These are phyloP conservation scores for Diplolepis rosae DNA, from an alignment of 2,888 invertebrate species.

Conservation along the genomic window DNA sequence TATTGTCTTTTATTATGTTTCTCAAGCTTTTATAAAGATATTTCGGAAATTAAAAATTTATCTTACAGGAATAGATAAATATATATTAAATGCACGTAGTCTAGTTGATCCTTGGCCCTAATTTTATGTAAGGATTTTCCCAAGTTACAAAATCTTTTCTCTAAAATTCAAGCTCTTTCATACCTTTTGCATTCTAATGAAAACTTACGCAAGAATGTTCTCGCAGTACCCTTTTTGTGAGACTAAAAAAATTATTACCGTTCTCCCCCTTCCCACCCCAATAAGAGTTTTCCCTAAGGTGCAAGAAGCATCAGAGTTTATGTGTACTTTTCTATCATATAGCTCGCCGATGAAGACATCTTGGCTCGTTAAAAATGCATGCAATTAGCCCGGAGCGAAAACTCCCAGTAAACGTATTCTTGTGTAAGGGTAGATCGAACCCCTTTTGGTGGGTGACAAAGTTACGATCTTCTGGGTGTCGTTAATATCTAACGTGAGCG, in stretches of 20 bases:
- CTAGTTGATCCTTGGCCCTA: too few relatives aligned
- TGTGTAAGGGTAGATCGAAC: conserved; percentile 26
- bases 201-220: not conserved
- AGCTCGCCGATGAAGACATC: conserved; percentile 65
- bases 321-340: conserved; percentile 28
- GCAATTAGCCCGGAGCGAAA: conserved; percentile 64
- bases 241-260: not conserved
- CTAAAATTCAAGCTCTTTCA: not conserved
- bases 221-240: not conserved
- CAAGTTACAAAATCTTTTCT: not conserved
- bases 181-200: not conserved
- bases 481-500: conserved; percentile 63
- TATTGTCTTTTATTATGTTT: too few relatives aligned
- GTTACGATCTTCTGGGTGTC: conserved; percentile 69
- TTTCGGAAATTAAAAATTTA: too few relatives aligned
- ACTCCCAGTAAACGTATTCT: conserved; percentile 23
- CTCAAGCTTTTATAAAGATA: too few relatives aligned
- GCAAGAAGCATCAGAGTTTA: conserved; percentile 25
- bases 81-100: too few relatives aligned
- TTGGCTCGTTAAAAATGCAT: conserved; percentile 69
- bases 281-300: conserved; percentile 29
- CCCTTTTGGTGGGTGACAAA: conserved; percentile 65
- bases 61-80: too few relatives aligned
- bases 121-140: too few relatives aligned
- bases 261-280: conserved; percentile 1